These are phyloP conservation scores for Polydrusus cervinus DNA, from an alignment of 2,888 invertebrate genomes.

Conservation along the genomic window DNA sequence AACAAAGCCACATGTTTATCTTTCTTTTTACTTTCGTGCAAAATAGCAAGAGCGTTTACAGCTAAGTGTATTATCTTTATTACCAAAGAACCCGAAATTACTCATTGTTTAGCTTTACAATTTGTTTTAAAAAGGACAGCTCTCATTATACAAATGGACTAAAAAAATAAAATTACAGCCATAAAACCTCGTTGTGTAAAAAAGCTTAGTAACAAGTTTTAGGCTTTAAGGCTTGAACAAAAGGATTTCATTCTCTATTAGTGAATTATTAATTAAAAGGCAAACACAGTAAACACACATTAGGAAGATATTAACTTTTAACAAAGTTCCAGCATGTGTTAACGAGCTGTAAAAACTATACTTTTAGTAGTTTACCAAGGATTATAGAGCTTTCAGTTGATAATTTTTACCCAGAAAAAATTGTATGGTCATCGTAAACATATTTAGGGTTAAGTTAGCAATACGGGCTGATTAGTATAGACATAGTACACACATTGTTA, in stretches of 20 bases:
- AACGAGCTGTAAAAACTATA: neutral
- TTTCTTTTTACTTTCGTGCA: neutral
- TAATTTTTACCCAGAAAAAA: too few species aligned
- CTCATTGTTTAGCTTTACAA: neutral
- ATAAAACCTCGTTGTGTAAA: neutral
- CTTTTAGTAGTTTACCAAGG: too few species aligned
- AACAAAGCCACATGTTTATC: neutral
- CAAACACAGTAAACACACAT: neutral
- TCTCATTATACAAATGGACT: neutral
- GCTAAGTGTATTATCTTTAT: slow-evolving; percentile 1
- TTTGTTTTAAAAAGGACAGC: slow-evolving; percentile 6
- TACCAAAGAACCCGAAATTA: neutral
- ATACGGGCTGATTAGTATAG: too few species aligned
- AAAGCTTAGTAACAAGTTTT: neutral
- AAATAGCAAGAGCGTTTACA: neutral
- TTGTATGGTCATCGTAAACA: too few species aligned
- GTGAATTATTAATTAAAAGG: neutral
- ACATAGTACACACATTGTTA: too few species aligned
- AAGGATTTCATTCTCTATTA: neutral
- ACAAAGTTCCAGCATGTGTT: neutral
- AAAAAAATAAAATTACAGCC: neutral
- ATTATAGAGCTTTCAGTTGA: too few species aligned
- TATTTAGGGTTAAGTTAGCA: too few species aligned
- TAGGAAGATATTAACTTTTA: neutral
- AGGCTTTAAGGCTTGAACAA: neutral